phyloP scores from a whole-genome alignment of 2,113 vertebrate species.

The Nothocercus julius region DNA sequence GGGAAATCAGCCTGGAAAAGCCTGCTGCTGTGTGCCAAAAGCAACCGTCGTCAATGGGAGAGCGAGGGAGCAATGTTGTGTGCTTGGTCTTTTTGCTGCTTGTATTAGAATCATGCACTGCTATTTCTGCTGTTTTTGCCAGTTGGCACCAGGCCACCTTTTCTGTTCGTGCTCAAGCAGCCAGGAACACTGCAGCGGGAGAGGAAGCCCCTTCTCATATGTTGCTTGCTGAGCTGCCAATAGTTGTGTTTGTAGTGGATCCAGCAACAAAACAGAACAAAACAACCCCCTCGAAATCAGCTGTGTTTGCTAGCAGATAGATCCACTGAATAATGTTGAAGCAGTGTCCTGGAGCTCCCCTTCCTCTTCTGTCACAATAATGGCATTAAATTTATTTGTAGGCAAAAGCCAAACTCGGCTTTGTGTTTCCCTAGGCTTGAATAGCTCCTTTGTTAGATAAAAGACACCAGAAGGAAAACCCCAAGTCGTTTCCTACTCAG shows the following conservation, averaged over 20 bases:
- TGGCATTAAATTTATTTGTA: constrained; percentile 10
- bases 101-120: constrained; percentile 76
- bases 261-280: constrained; percentile 66
- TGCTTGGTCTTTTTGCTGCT: constrained; percentile 73
- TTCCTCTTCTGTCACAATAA: neutral
- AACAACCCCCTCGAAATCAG: constrained; percentile 58
- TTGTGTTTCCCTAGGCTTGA: constrained; percentile 1
- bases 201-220: constrained; percentile 74
- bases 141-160: constrained; percentile 80
- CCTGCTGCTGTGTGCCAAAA: constrained; percentile 71
- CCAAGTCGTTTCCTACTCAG: neutral
- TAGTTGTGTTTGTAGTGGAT: constrained; percentile 67
- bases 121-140: constrained; percentile 78
- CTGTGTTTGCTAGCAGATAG: constrained; percentile 48
- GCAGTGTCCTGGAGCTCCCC: neutral
- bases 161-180: constrained; percentile 77
- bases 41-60: constrained; percentile 59
- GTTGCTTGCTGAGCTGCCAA: constrained; percentile 65
- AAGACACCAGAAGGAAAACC: neutral
- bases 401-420: neutral
- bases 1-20: constrained; percentile 71
- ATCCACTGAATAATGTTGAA: neutral
- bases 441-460: constrained; percentile 3
- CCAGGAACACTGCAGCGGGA: constrained; percentile 59
- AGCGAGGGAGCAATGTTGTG: constrained; percentile 35